Conservation (phyloP, 2,113 vertebrate species). For the Motacilla alba region DNA sequence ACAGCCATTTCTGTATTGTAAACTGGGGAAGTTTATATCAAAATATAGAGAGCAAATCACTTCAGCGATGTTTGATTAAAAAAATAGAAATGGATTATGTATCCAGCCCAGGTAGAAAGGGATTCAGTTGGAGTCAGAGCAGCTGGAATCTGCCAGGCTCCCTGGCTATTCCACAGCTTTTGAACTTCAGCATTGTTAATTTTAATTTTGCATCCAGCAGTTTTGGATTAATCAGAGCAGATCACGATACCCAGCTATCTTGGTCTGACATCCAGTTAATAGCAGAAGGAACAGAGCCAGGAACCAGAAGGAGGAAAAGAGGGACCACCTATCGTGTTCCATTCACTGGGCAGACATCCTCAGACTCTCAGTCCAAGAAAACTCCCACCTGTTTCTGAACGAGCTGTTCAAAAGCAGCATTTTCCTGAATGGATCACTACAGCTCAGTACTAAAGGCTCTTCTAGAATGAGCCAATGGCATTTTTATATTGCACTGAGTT, state of each 20-base stretch:
- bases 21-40: not conserved
- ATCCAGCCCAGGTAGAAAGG: not conserved
- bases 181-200: not conserved
- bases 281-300: not conserved
- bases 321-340: not conserved
- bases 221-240: not conserved
- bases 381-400: conserved; percentile 6
- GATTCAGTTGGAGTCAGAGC: not conserved
- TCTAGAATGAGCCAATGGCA: not conserved
- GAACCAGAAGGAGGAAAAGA: not conserved
- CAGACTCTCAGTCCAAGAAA: not conserved
- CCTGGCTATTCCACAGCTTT: not conserved
- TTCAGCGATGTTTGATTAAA: not conserved
- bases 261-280: not conserved
- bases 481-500: not conserved
- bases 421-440: conserved; percentile 10
- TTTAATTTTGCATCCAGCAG: not conserved
- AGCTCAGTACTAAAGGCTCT: not conserved
- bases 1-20: not conserved
- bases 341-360: not conserved
- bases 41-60: not conserved
- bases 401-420: not conserved
- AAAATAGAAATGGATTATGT: not conserved
- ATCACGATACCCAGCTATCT: not conserved
- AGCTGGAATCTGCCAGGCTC: not conserved